Base-by-base conservation (phyloP, 2,888 invertebrate genomes). In the Mythimna vitellina region DNA sequence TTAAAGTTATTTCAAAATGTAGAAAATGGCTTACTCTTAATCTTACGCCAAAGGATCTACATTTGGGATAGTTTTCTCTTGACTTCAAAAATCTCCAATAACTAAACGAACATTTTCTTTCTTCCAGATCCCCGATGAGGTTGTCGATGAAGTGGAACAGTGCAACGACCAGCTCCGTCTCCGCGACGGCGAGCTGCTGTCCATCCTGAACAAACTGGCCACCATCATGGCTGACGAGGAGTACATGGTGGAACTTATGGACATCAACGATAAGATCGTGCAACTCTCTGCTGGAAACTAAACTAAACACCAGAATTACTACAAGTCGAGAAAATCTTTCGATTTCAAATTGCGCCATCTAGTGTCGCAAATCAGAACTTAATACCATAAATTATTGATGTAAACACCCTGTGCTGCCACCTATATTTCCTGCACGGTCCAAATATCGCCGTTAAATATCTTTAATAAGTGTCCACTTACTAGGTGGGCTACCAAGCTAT, bases 141-240 rank as follows among this genome's bases (percentile, higher is more conserved):
- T 97, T 12, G 94, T 97, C 14, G 96, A 97, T 77, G 97, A 97
- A 88, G 96, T 98, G 64, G 96, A 96, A 78, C 97, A 97, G 89
- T 97, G 98, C 89, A 97, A 98, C 86, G 97, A 97, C 67, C 98
- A 98, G 91, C 96, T 98, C 80, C 97, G 97, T 78, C 94, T 98
- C 86, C 95, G 96, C 32, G 97, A 97, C 80, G 97, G 97, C 1
- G 97, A 97, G 80, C 96, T 99, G 64, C 94, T 97, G 73, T 96
- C 97, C 76, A 96, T 97, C 78, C 94, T 98, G 72, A 97, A 96
- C 84, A 96, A 97, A 29, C 95, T 98, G 72, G 97, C 98, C 53
- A 96, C 96, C 87, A 97, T 98, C 88, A 96, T 98, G 91, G 96
- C 97, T 35, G 98, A 99, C 89, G 96, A 97, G 85, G 97, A 97